Evolutionary conservation across 2,113 vertebrate species (phyloP), one percentile per base, ranked within the genome.

Genomic region (Regulus satrapa): DNA sequence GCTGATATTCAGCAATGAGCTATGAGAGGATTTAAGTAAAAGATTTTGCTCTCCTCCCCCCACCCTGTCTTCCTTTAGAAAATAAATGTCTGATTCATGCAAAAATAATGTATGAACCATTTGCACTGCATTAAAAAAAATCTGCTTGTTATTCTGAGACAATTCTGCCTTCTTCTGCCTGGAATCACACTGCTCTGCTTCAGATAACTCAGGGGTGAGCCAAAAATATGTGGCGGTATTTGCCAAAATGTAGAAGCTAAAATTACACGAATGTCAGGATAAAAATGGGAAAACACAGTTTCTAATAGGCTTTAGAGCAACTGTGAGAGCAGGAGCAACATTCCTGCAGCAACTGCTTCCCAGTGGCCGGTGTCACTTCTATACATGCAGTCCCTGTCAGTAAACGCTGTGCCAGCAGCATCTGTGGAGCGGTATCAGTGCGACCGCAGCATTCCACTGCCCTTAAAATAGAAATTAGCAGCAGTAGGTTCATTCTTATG

Each of bases 121-220:
- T 96, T 90, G 88, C 56, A 78, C 68, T 83, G 61, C 71, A 78
- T 90, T 94, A 88, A 73, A 84, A 94, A 94, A 91, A 95, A 76
- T 77, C 78, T 96, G 89, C 95, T 95, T 95, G 90, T 97, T 96
- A 90, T 95, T 96, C 90, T 86, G 90, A 95, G 82, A 96, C 95
- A 88, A 84, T 95, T 94, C 85, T 95, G 85, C 92, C 66, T 95
- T 97, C 91, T 96, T 87, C 68, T 96, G 80, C 86, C 84, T 95
- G 92, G 64, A 97, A 83, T 94, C 87, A 80, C 76, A 89, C 79
- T 82, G 89, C 91, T 93, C 41, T 73, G 64, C 77, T 94, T 96
- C 92, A 91, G 66, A 92, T 87, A 96, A 88, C 72, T 85, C 61
- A 86, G 51, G 63, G 75, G 85, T 90, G 94, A 96, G 95, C 96